A percentile compares a stretch with the other conserved stretches of the same genome.
Conservation (phyloP, 2,113 vertebrate genomes). For the Dipodomys stephensi region DNA sequence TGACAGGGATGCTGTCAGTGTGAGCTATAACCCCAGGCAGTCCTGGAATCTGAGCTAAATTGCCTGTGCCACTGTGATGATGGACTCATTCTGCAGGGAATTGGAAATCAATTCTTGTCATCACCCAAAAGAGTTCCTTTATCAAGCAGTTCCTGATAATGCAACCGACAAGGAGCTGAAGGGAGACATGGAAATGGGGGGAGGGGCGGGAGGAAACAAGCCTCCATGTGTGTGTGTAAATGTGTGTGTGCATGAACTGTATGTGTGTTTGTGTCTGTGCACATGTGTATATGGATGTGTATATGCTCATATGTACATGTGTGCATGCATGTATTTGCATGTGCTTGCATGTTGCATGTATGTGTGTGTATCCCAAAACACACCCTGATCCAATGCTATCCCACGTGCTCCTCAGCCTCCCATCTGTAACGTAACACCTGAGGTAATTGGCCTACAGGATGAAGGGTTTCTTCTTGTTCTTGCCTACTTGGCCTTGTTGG, state of each 20-base stretch:
- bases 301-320: too few species aligned
- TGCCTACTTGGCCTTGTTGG: too few species aligned
- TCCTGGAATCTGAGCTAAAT: conserved; percentile 92
- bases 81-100: conserved; percentile 96
- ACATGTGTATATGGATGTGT: too few species aligned
- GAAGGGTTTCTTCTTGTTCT: too few species aligned
- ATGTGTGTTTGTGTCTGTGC: too few species aligned
- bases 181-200: conserved; percentile 65
- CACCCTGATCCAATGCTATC: neutral
- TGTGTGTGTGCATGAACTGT: too few species aligned
- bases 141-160: conserved; percentile 86
- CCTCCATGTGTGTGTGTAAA: too few species aligned
- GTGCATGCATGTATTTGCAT: too few species aligned
- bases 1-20: conserved; percentile 90
- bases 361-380: neutral
- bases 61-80: conserved; percentile 93
- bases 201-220: neutral
- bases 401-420: neutral
- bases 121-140: conserved; percentile 91
- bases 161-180: conserved; percentile 74
- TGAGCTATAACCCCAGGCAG: conserved; percentile 91
- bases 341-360: neutral
- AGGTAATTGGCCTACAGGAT: neutral
- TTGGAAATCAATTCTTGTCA: conserved; percentile 98
- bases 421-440: neutral